phyloP scores from a whole-genome alignment of 2,113 vertebrate species.

The Alaudala cheleensis region DNA sequence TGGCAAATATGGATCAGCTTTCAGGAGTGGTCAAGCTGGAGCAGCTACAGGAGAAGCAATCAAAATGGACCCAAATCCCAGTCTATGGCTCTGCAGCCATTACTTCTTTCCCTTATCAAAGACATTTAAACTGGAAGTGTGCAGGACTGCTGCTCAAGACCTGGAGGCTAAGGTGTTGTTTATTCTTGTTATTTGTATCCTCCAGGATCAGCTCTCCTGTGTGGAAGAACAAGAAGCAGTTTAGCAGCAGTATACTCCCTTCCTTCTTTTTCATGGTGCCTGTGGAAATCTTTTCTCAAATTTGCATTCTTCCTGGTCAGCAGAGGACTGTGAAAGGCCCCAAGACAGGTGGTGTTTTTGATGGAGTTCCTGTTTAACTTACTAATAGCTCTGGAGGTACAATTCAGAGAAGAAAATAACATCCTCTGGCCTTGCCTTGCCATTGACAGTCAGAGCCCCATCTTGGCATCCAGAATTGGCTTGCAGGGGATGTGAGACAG shows the following conservation, averaged over 20 bases:
- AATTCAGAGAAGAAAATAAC: background rate
- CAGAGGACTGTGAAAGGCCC: background rate
- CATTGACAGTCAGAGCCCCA: background rate
- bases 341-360: rapidly evolving
- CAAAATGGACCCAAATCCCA: background rate
- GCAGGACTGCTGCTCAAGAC: background rate
- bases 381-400: background rate
- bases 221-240: background rate
- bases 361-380: background rate
- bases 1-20: background rate
- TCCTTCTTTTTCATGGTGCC: background rate
- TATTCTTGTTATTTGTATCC: background rate
- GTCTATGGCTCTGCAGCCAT: background rate
- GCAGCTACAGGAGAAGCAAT: background rate
- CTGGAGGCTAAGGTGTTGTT: background rate
- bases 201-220: background rate
- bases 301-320: background rate
- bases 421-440: background rate
- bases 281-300: background rate
- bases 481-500: background rate
- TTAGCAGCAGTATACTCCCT: background rate
- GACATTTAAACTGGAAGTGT: background rate
- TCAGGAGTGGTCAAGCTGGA: background rate
- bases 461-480: rapidly evolving
- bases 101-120: background rate